Conservation (phyloP, 92 coral and sea anemone genomes). For the Actinernus sp. region DNA sequence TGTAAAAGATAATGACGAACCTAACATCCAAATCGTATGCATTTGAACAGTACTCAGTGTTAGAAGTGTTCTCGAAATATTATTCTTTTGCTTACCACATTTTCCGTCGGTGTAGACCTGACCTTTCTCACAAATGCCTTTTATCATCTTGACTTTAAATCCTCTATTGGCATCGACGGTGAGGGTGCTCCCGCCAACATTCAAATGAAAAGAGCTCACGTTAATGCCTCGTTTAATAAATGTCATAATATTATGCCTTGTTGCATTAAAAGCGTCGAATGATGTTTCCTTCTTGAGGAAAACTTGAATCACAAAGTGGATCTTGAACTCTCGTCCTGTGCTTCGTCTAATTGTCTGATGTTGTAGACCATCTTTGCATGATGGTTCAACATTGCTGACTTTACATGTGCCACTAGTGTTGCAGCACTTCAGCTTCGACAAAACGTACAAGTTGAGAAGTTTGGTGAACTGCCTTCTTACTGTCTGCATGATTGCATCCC, state of each 20-base stretch:
- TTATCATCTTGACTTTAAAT: background rate
- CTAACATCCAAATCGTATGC: too few relatives aligned
- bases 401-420: background rate
- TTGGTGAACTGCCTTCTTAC: background rate
- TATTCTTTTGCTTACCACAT: slow-evolving; percentile 26
- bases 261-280: slow-evolving; percentile 9
- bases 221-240: slow-evolving; percentile 16
- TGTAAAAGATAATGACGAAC: too few relatives aligned
- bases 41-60: background rate
- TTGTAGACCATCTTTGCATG: background rate
- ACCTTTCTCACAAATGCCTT: slow-evolving; percentile 34
- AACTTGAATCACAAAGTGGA: slow-evolving; percentile 21
- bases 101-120: slow-evolving; percentile 24
- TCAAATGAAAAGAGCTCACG: slow-evolving; percentile 12
- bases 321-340: too few relatives aligned
- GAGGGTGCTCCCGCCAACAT: slow-evolving; percentile 5
- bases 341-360: too few relatives aligned
- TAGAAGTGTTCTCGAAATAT: background rate
- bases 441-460: background rate
- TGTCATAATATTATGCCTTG: slow-evolving; percentile 8
- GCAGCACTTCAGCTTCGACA: background rate
- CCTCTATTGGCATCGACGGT: slow-evolving; percentile 14
- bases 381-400: background rate
- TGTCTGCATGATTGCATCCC: background rate
- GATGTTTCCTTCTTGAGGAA: slow-evolving; percentile 12